These are phyloP conservation scores for Erebia epiphron DNA, from an alignment of 2,888 invertebrate genomes.

Conservation along the genomic window DNA sequence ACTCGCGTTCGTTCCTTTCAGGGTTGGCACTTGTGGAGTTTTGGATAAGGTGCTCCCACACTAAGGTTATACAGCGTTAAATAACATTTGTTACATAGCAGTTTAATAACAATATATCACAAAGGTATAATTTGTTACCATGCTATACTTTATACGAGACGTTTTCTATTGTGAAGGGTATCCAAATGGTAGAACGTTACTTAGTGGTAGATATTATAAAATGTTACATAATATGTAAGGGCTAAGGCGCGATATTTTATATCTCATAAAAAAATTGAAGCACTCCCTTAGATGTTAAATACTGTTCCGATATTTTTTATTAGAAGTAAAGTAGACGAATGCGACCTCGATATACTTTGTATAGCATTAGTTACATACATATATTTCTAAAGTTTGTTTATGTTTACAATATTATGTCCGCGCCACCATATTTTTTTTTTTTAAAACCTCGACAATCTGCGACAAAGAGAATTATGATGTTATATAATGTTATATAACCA, in stretches of 20 bases:
- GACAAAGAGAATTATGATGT: not conserved
- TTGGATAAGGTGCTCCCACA: conserved; percentile 43
- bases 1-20: conserved; percentile 49
- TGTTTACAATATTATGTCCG: not conserved
- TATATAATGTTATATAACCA: conserved; percentile 8
- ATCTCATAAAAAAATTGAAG: no score
- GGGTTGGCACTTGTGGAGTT: conserved; percentile 74
- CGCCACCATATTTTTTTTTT: not conserved
- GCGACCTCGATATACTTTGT: no score
- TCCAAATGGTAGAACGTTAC: not conserved
- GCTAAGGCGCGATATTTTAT: no score
- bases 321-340: no score
- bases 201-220: no score
- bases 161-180: not conserved
- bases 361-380: no score
- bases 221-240: no score
- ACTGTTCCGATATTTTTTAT: no score
- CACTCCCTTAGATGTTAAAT: no score
- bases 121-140: not conserved
- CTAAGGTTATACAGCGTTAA: not conserved
- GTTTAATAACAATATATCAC: not conserved
- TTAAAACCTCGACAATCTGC: no score
- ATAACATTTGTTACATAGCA: not conserved
- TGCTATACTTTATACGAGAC: not conserved
- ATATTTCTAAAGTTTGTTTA: no score